phyloP scores from a whole-genome alignment of 23 tunicate genomes.

The Styela plicata region DNA sequence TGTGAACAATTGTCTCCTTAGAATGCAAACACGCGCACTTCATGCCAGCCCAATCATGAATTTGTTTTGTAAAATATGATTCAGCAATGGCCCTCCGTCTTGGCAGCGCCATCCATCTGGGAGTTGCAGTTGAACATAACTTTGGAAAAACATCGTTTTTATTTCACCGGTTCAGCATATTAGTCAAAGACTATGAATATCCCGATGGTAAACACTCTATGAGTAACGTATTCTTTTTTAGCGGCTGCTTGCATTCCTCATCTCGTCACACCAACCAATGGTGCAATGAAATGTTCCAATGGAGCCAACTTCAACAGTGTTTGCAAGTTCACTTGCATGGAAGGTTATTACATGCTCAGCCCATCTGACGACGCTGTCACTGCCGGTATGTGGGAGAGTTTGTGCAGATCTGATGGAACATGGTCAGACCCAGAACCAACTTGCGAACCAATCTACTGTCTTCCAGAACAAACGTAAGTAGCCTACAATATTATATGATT shows the following conservation, averaged over 20 bases:
- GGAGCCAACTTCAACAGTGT: slow-evolving; percentile 31
- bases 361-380: slow-evolving; percentile 21
- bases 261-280: slow-evolving; percentile 33
- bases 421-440: slow-evolving; percentile 62
- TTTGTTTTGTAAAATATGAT: no score
- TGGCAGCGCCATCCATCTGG: no score
- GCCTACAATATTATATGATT: no score
- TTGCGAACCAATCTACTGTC: slow-evolving; percentile 40
- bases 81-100: no score
- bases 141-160: no score
- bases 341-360: slow-evolving; percentile 36
- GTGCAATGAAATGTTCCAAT: slow-evolving; percentile 30
- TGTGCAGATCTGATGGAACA: slow-evolving; percentile 25
- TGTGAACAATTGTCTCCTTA: no score
- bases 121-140: no score
- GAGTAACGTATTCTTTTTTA: neutral
- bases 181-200: no score
- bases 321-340: slow-evolving; percentile 46
- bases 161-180: no score
- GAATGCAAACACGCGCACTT: no score
- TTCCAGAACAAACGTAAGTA: slow-evolving; percentile 41
- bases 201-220: no score
- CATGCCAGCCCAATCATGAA: no score
- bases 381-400: slow-evolving; percentile 17
- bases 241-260: slow-evolving; percentile 45